A percentile compares a stretch with the other conserved stretches of the same genome.
These are phyloP conservation scores for Coilia nasus DNA, from an alignment of 2,797 vertebrate genomes.

Conservation along the genomic window DNA sequence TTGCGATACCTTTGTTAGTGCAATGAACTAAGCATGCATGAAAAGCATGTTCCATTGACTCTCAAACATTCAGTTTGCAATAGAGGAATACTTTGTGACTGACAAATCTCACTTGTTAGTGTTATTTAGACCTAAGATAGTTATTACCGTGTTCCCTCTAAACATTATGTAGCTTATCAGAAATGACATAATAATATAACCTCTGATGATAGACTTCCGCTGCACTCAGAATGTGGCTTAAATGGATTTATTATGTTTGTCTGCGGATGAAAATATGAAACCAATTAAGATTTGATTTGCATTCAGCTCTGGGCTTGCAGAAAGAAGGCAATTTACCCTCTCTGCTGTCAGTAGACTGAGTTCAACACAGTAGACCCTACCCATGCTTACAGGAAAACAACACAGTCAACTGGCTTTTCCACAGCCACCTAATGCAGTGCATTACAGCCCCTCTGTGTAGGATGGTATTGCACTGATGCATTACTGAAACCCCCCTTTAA, in stretches of 20 bases:
- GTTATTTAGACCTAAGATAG: not conserved
- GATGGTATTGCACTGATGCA: not conserved
- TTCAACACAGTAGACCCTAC: not conserved
- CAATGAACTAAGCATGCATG: too few relatives aligned
- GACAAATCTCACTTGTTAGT: not conserved
- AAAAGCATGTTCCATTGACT: not conserved
- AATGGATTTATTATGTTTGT: not conserved
- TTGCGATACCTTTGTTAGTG: not conserved
- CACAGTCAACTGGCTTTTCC: not conserved
- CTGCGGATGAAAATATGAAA: not conserved
- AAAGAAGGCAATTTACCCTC: not conserved
- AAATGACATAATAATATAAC: not conserved
- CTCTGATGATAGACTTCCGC: not conserved
- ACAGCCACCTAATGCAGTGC: not conserved
- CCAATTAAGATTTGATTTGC: constrained; percentile 7
- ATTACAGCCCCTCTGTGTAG: not conserved
- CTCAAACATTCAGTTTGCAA: not conserved
- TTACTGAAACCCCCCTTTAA: too few relatives aligned
- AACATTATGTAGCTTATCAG: not conserved
- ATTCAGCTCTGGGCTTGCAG: not conserved
- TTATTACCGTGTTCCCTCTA: not conserved
- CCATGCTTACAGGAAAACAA: not conserved
- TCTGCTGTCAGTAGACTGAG: not conserved
- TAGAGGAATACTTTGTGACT: not conserved
- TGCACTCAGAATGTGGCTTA: not conserved